Base-by-base conservation (phyloP, 2,113 vertebrate genomes). In the Sinocyclocheilus anshuiensis region DNA sequence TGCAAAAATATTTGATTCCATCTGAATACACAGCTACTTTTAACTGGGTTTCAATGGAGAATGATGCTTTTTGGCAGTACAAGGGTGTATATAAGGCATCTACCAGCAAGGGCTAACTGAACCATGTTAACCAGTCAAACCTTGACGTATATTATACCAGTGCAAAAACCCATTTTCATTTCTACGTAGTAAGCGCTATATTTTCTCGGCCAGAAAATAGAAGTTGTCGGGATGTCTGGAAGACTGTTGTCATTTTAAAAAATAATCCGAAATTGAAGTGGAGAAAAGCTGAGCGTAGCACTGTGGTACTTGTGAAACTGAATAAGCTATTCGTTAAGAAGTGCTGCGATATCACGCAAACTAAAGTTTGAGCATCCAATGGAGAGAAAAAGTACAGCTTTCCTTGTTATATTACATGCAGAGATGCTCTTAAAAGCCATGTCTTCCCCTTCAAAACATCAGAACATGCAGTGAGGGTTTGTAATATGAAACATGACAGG, bases 401-500 rank as follows among this genome's bases (percentile, higher is more conserved):
- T 81, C 77, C 77, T 63, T 36, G 29, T 57, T 78, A 22, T 22
- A 67, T 81, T 69, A 69, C 39, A 45, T n/a, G 22, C 22, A 61
- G 78, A 81, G 36, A 63, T 20, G 6, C 6, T 63, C 59, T 81
- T 65, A 81, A 65, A 45, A 80, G 36, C 16, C 63, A 82, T 82
- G 80, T 53, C 42, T 82, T 20, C 80, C 36, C 45, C 24, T 36
- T 61, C 50, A 77, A 75, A 69, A 67, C 29, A 79, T 81, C 71
- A 83, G 18, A 48, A 13, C 75, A 33, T 81, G 67, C 77, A 63
- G 18, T 26, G 59, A 87, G 61, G 55, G 77, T 48, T 84, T 86
- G 67, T 84, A 63, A 87, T 77, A 84, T 77, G 36, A 61, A 77
- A 80, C 77, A 67, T 48, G 72, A 86, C 84, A 72, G 80, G 57